Percentiles rank a stretch among this genome's conserved stretches.
phyloP scores from a whole-genome alignment of 2,797 vertebrate genomes.

The Alca torda region DNA sequence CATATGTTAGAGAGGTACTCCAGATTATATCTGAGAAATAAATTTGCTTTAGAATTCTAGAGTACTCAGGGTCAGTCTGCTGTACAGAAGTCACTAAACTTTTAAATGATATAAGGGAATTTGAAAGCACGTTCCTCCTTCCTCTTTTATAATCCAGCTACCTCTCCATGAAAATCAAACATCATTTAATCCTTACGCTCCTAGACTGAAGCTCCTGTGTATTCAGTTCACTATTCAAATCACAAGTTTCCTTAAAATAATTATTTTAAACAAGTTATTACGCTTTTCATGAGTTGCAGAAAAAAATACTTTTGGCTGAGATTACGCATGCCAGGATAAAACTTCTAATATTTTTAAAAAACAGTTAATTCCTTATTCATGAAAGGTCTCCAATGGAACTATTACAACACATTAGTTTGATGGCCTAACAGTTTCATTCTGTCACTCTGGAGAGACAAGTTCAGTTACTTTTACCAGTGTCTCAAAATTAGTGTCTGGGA shows the following conservation, averaged over 20 bases:
- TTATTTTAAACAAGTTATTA: neutral
- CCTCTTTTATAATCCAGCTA: neutral
- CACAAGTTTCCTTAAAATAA: neutral
- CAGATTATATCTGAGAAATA: neutral
- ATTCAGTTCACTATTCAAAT: neutral
- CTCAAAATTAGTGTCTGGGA: neutral
- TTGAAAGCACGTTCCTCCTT: neutral
- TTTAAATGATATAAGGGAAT: neutral
- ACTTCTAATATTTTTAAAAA: neutral
- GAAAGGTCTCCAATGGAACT: neutral
- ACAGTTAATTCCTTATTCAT: neutral
- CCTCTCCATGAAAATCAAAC: neutral
- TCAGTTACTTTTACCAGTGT: neutral
- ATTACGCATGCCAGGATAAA: neutral
- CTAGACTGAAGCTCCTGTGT: neutral
- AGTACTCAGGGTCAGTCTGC: neutral
- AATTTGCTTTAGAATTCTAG: neutral
- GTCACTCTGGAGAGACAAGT: neutral
- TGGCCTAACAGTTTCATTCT: neutral
- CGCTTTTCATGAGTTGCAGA: neutral
- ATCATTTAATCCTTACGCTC: neutral
- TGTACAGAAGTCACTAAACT: neutral
- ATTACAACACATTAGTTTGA: neutral
- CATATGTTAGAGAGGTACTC: neutral
- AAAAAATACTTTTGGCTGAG: neutral